Percentiles rank a stretch among this genome's conserved stretches.
phyloP scores from a whole-genome alignment of 37 sponge, comb jelly and placozoan species.

The Aplysina aerophoba region DNA sequence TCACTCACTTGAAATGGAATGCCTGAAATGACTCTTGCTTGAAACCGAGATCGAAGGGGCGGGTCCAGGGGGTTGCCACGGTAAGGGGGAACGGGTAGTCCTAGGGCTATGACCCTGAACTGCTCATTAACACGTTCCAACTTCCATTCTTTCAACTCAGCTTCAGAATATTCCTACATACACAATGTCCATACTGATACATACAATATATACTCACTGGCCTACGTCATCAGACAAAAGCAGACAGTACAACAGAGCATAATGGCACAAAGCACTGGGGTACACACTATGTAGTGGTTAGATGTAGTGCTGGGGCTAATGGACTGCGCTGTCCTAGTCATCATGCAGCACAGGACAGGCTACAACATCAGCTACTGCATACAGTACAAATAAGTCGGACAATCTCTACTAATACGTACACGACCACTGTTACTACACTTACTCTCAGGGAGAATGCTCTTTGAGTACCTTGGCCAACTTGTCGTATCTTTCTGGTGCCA shows the following conservation, averaged over 20 bases:
- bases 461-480: slow-evolving; percentile 54
- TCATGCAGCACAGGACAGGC: no score
- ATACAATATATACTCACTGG: neutral
- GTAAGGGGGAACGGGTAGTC: slow-evolving; percentile 92
- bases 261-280: no score
- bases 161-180: slow-evolving; percentile 61
- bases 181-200: neutral
- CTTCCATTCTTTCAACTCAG: slow-evolving; percentile 47
- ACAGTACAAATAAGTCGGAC: neutral
- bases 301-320: no score
- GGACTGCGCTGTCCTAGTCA: no score
- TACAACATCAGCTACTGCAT: neutral
- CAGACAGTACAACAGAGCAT: no score
- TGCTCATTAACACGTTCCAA: slow-evolving; percentile 67
- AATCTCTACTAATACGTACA: neutral
- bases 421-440: neutral
- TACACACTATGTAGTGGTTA: neutral
- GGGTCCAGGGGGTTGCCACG: slow-evolving; percentile 94
- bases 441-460: no score
- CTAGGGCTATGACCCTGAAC: slow-evolving; percentile 84
- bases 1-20: slow-evolving; percentile 34
- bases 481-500: slow-evolving; percentile 83
- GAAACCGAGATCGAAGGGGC: slow-evolving; percentile 92
- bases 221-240: no score
- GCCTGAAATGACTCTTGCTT: slow-evolving; percentile 50